These are phyloP conservation scores for Motacilla tschutschensis DNA, from an alignment of 2,113 vertebrate genomes.

Conservation along the genomic window DNA sequence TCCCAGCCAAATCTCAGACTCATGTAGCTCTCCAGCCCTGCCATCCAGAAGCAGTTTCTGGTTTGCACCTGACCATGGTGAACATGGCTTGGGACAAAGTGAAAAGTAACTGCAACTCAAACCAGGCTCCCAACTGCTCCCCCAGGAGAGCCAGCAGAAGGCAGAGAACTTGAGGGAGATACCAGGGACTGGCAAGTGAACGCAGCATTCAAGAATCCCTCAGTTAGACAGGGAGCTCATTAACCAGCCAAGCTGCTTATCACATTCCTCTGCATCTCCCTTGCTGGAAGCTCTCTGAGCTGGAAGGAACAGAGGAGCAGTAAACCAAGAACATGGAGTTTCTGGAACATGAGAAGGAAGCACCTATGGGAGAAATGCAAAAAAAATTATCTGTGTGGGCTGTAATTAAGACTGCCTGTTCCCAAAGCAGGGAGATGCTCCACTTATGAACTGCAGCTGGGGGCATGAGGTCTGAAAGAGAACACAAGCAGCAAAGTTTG, in stretches of 20 bases:
- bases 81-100: not conserved
- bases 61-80: accelerated
- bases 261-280: not conserved
- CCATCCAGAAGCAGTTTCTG: not conserved
- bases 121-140: not conserved
- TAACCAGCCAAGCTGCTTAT: not conserved
- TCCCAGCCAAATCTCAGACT: not conserved
- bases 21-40: not conserved
- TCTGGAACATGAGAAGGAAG: not conserved
- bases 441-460: not conserved
- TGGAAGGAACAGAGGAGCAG: not conserved
- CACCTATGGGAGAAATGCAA: not conserved
- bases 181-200: not conserved
- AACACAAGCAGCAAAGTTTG: not conserved
- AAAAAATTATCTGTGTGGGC: not conserved
- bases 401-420: not conserved
- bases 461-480: not conserved
- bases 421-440: not conserved
- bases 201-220: not conserved
- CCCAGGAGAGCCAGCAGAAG: not conserved
- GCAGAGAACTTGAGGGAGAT: not conserved
- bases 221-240: not conserved
- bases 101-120: not conserved
- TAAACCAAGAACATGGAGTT: not conserved
- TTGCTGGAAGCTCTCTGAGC: not conserved